phyloP scores from a whole-genome alignment of 2,797 vertebrate genomes.

The Odontamblyopus lacepedii region DNA sequence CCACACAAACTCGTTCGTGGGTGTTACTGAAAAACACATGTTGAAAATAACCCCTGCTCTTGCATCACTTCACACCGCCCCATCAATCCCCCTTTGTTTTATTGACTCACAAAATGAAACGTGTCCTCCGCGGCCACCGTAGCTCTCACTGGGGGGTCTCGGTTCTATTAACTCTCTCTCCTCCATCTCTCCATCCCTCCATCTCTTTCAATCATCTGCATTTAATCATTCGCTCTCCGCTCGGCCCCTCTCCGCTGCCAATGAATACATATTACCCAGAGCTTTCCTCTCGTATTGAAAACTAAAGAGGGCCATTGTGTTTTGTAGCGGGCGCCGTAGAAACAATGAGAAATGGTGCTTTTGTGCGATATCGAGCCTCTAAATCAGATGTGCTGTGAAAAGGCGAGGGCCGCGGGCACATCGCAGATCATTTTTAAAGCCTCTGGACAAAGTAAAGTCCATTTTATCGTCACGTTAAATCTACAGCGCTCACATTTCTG shows the following conservation, averaged over 20 bases:
- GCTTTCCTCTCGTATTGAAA: slow-evolving; percentile 1
- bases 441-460: neutral
- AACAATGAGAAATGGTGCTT: neutral
- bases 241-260: neutral
- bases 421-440: neutral
- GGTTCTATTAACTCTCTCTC: slow-evolving; percentile 3
- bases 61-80: neutral
- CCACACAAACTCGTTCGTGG: neutral
- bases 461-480: neutral
- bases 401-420: neutral
- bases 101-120: slow-evolving; percentile 21
- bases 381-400: neutral
- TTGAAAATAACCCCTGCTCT: neutral
- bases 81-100: slow-evolving; percentile 16
- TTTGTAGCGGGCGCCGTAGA: neutral
- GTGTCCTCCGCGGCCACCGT: neutral
- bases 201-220: slow-evolving; percentile 11
- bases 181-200: neutral
- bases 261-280: slow-evolving; percentile 7
- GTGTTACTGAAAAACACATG: neutral
- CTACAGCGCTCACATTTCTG: neutral
- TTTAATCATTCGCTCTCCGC: neutral
- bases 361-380: neutral
- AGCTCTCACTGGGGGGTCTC: slow-evolving; percentile 1
- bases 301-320: slow-evolving; percentile 4